Conservation (phyloP, 2,113 vertebrate genomes). For the Elaphurus davidianus region DNA sequence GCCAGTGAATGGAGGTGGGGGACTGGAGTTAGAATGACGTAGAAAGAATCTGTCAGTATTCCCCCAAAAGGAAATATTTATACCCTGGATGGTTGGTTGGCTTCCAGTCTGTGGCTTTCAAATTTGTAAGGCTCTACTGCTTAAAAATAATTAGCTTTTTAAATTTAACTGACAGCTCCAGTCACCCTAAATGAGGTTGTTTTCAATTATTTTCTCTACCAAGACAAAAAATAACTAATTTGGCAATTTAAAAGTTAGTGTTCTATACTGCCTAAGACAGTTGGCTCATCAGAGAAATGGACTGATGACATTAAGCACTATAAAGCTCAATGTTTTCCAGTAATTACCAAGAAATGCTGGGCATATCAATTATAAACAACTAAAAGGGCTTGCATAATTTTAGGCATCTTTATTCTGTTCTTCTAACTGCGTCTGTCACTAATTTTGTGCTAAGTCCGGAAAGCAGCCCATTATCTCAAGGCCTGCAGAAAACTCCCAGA, state of each 20-base stretch:
- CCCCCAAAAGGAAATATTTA: slow-evolving; percentile 14
- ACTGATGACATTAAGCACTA: not conserved
- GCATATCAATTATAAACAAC: not conserved
- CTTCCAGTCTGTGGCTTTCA: slow-evolving; percentile 17
- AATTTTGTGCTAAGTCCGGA: not conserved
- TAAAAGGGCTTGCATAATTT: not conserved
- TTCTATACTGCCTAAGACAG: not conserved
- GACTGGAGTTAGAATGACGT: not conserved
- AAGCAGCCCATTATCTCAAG: not conserved
- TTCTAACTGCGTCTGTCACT: not conserved
- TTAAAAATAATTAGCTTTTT: slow-evolving; percentile 61
- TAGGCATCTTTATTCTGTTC: not conserved
- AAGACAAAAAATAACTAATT: not conserved
- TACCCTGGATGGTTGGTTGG: not conserved
- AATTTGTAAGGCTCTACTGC: slow-evolving; percentile 39
- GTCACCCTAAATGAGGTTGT: slow-evolving; percentile 10
- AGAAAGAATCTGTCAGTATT: slow-evolving; percentile 1
- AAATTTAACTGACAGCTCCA: slow-evolving; percentile 42
- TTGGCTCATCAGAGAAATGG: not conserved
- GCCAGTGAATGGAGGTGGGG: not conserved
- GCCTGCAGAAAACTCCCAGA: not conserved
- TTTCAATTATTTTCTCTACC: slow-evolving; percentile 9
- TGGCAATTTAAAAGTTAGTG: not conserved
- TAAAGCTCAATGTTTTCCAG: not conserved
- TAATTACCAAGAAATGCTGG: not conserved